These are phyloP conservation scores for Zhuqinia jingwanae DNA, from an alignment of 2,888 invertebrate species.

Conservation along the genomic window DNA sequence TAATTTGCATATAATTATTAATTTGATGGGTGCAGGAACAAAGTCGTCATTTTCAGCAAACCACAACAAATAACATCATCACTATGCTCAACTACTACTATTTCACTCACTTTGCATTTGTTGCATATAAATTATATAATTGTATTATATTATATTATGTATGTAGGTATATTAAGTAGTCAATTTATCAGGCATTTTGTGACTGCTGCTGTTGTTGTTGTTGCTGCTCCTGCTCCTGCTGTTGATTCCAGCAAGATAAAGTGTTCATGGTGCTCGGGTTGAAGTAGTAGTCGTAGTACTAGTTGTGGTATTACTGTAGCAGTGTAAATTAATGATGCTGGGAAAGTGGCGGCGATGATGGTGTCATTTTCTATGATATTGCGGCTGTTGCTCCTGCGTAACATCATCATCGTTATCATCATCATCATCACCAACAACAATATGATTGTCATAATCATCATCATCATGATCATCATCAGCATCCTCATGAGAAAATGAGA, in stretches of 20 bases:
- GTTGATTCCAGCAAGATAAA: slow-evolving; percentile 20
- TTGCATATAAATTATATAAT: too few relatives aligned
- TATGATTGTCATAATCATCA: not conserved
- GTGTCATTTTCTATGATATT: slow-evolving; percentile 39
- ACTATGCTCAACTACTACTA: not conserved
- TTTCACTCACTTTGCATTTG: not conserved
- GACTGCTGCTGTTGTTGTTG: slow-evolving; percentile 5
- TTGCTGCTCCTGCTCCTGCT: too few relatives aligned
- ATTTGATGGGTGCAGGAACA: not conserved
- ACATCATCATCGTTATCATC: not conserved
- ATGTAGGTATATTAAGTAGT: not conserved
- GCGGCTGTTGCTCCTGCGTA: not conserved
- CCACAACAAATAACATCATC: not conserved
- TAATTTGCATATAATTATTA: not conserved
- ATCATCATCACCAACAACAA: not conserved
- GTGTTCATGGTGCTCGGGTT: not conserved
- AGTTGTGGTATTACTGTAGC: too few relatives aligned
- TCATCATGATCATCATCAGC: not conserved
- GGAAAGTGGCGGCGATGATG: not conserved
- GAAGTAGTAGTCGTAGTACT: too few relatives aligned
- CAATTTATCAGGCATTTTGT: slow-evolving; percentile 46
- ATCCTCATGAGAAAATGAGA: slow-evolving; percentile 26
- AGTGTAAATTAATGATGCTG: slow-evolving; percentile 21
- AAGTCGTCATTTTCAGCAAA: not conserved
- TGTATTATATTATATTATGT: too few relatives aligned